A percentile compares a stretch with the other conserved stretches of the same genome.
phyloP scores from a whole-genome alignment of 1,140 invertebrate genomes.

The Bradysia coprophila region DNA sequence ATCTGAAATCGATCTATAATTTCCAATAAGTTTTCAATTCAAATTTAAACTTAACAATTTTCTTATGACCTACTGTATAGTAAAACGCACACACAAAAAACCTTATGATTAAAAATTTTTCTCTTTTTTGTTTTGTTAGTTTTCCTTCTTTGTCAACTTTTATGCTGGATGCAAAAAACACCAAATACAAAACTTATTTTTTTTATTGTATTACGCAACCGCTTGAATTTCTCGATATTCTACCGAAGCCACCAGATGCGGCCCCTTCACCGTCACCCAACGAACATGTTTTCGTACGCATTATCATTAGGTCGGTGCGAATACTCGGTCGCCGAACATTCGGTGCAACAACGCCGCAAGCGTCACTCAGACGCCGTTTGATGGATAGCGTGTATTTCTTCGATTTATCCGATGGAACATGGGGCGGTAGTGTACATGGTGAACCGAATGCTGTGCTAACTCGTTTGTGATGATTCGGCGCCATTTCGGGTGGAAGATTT shows the following conservation, averaged over 20 bases:
- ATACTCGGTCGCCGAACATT: slow-evolving; percentile 69
- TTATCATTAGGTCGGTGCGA: slow-evolving; percentile 65
- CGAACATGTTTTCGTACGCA: slow-evolving; percentile 59
- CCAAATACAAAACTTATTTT: no score
- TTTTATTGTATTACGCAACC: slow-evolving; percentile 4
- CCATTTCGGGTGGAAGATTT: slow-evolving; percentile 68
- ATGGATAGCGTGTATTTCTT: slow-evolving; percentile 60
- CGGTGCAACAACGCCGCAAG: slow-evolving; percentile 66
- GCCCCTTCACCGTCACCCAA: slow-evolving; percentile 36
- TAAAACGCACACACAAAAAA: no score
- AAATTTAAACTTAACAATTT: no score
- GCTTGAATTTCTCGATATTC: not conserved
- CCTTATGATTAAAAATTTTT: no score
- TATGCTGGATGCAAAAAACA: no score
- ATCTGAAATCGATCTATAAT: no score
- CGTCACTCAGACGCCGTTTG: slow-evolving; percentile 58
- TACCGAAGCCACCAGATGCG: not conserved
- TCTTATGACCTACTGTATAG: no score
- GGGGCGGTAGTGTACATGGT: slow-evolving; percentile 46
- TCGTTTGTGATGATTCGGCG: slow-evolving; percentile 64
- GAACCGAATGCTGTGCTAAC: slow-evolving; percentile 48
- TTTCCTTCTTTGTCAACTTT: no score
- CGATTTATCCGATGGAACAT: slow-evolving; percentile 38
- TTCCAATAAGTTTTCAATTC: no score
- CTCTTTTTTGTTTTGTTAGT: no score